Percentiles rank a stretch among this genome's conserved stretches.
Evolutionary conservation across 2,113 vertebrate species (phyloP).

Genomic region (Petrocephalus microphthalmus): DNA sequence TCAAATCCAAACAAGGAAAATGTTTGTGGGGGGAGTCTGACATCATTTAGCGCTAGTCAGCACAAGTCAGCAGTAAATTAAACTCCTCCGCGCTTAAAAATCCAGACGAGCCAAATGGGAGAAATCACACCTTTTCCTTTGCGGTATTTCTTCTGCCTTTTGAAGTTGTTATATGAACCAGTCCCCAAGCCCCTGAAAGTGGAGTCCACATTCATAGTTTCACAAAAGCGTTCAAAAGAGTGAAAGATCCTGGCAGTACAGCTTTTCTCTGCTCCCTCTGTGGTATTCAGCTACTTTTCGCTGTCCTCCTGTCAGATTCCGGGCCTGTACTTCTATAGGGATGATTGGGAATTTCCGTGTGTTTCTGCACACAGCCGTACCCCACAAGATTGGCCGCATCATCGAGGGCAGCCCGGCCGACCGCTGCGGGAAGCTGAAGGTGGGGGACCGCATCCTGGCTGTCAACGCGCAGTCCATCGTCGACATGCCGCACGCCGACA

Average conservation of each 20-base stretch:
- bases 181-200: not conserved
- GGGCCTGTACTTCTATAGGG: constrained; percentile 33
- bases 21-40: not conserved
- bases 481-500: constrained; percentile 95
- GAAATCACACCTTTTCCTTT: not conserved
- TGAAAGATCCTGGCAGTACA: not conserved
- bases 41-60: not conserved
- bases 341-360: too few relatives aligned
- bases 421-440: constrained; percentile 91
- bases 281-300: constrained; percentile 44
- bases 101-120: not conserved
- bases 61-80: not conserved
- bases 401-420: constrained; percentile 96
- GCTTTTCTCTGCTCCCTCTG: not conserved
- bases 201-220: not conserved
- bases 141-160: not conserved
- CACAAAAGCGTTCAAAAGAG: not conserved
- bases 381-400: constrained; percentile 96
- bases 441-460: constrained; percentile 94
- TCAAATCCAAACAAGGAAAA: not conserved
- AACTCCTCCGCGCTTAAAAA: not conserved
- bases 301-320: constrained; percentile 42
- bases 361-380: constrained; percentile 68
- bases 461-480: constrained; percentile 95
- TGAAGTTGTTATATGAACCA: not conserved